Percentiles rank a stretch among this genome's conserved stretches.
phyloP scores from a whole-genome alignment of 2,888 invertebrate species.

The Notocelia uddmanniana region DNA sequence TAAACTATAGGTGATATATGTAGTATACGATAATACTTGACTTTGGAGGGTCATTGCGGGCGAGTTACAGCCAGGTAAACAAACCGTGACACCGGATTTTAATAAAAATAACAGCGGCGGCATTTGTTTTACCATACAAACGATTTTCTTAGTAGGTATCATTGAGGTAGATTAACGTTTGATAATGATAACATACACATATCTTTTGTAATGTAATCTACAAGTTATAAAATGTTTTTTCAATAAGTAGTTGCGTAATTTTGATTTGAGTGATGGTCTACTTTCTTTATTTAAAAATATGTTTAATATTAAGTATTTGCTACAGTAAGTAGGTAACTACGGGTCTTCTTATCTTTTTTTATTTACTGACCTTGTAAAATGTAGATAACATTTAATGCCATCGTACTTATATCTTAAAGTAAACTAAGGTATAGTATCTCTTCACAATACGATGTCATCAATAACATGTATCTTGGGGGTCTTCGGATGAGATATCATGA shows the following conservation, averaged over 20 bases:
- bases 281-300: not conserved
- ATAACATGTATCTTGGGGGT: not conserved
- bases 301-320: not conserved
- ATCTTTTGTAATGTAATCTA: not conserved
- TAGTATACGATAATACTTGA: conserved; percentile 28
- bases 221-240: too few species aligned
- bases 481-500: conserved; percentile 3
- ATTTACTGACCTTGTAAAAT: conserved; percentile 13
- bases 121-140: not conserved
- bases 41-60: conserved; percentile 34
- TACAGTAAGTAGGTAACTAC: not conserved
- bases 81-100: conserved; percentile 27
- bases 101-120: conserved; percentile 10
- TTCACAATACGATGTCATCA: not conserved
- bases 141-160: not conserved
- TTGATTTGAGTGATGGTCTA: not conserved
- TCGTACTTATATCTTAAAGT: not conserved
- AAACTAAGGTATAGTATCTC: not conserved
- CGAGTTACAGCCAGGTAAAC: conserved; percentile 30
- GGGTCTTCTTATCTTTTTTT: conserved; percentile 11
- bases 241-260: not conserved
- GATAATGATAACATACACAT: not conserved
- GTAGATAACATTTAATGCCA: conserved; percentile 17
- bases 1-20: not conserved
- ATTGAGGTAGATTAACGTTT: too few species aligned